Base-by-base conservation (phyloP, 2,797 vertebrate species). In the Molossus alvarezi region DNA sequence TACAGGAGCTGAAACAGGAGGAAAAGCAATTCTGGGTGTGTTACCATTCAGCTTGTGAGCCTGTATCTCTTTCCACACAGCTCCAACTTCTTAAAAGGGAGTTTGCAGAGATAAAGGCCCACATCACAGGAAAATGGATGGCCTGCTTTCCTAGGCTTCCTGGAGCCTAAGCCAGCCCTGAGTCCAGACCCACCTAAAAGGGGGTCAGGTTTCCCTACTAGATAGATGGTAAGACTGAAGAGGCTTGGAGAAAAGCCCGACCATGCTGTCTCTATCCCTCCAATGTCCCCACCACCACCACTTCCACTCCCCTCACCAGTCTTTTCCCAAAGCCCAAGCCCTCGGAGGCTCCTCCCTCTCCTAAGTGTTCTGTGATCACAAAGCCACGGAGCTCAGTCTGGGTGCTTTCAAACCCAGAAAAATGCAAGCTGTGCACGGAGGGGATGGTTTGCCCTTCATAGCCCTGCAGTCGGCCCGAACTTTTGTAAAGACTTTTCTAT, bases 81-180 rank as follows among this genome's bases (percentile, higher is more conserved):
- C 69, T 91, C 91, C 73, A 33, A 87, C 45, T 91, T 87, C 60
- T 76, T 88, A 48, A 84, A 23, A 51, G 12, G 6, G 20, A 53
- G 37, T 67, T 65, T n/a, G 58, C 37, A 81, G n/a, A 90, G 20
- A 60, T 25, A 79, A 69, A 79, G 53, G 25, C 29, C 51, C 73
- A 75, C 51, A 23, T 5, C 10, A 37, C 48, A 65, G 72, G 8
- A 21, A 15, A 76, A 73, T 4, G 11, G 27, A 45, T 69, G 48
- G 71, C 21, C 57, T 83, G 41, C 57, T 73, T 81, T 87, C 13
- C 72, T 10, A 65, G 75, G 51, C 13, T 91, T 77, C 37, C 64
- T n/a, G 58, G 58, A 79, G 71, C 64, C 57, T 58, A 88, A 60
- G 2, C 15, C 76, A 93, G 57, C 23, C 48, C 45, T 55, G 11